These are phyloP conservation scores for Dyspetes luteomarginatus DNA, from an alignment of 2,888 invertebrate genomes.

Conservation along the genomic window DNA sequence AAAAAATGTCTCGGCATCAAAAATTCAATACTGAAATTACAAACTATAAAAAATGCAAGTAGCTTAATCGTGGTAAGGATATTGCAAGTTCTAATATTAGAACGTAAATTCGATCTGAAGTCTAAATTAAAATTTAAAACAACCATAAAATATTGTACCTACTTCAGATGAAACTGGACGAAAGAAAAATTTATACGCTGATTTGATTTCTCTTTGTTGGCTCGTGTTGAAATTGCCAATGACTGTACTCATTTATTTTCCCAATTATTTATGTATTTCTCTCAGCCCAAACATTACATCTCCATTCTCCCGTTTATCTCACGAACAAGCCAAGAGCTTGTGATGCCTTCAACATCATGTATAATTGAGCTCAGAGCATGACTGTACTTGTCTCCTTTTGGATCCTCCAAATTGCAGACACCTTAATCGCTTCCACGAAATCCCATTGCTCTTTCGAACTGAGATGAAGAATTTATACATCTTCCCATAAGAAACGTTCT, in stretches of 20 bases:
- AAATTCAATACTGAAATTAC: too few relatives aligned
- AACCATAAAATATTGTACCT: too few relatives aligned
- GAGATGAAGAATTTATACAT: slow-evolving; percentile 46
- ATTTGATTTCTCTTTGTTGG: too few relatives aligned
- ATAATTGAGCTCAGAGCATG: slow-evolving; percentile 11
- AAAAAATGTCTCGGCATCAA: too few relatives aligned
- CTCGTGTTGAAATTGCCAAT: slow-evolving; percentile 59
- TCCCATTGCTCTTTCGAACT: slow-evolving; percentile 44
- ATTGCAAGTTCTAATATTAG: too few relatives aligned
- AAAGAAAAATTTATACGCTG: too few relatives aligned
- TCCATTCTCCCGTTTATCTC: slow-evolving; percentile 28
- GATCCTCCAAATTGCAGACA: slow-evolving; percentile 60
- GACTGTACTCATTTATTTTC: slow-evolving; percentile 67
- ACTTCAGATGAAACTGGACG: too few relatives aligned
- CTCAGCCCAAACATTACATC: neutral
- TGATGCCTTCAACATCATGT: slow-evolving; percentile 16
- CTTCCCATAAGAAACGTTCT: slow-evolving; percentile 14
- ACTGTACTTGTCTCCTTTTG: slow-evolving; percentile 33
- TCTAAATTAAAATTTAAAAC: too few relatives aligned
- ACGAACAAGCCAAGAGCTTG: slow-evolving; percentile 13
- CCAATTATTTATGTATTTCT: neutral
- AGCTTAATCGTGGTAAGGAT: too few relatives aligned
- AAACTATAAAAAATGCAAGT: too few relatives aligned
- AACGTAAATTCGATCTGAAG: too few relatives aligned
- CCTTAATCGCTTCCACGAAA: slow-evolving; percentile 64